A percentile compares a stretch with the other conserved stretches of the same genome.
phyloP scores from a whole-genome alignment of 2,797 vertebrate genomes.

The Lepus oiostolus region DNA sequence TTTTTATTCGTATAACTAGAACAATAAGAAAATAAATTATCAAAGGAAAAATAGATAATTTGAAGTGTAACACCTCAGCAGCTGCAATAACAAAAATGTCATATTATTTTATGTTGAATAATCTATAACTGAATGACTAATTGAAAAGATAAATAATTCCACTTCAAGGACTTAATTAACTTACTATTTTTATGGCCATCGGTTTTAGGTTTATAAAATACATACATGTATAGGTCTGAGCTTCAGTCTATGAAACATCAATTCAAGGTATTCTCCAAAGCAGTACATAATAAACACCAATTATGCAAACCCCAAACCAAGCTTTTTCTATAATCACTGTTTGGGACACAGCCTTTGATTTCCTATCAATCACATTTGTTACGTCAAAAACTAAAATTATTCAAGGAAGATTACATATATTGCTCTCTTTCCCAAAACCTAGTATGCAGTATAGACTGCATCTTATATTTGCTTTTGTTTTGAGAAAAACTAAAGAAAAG shows the following conservation, averaged over 20 bases:
- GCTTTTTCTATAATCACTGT: neutral
- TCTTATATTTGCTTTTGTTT: neutral
- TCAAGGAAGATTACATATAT: neutral
- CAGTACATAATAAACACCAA: neutral
- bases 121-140: constrained; percentile 26
- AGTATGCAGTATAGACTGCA: neutral
- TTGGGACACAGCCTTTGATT: neutral
- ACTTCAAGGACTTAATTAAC: neutral
- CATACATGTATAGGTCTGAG: neutral
- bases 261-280: neutral
- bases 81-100: neutral
- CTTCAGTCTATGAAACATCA: neutral
- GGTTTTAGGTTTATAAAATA: neutral
- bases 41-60: neutral
- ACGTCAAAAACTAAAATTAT: constrained; percentile 21
- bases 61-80: neutral
- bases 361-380: neutral
- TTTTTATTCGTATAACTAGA: neutral
- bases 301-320: neutral
- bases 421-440: neutral
- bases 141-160: neutral
- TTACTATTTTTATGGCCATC: neutral
- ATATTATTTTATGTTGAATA: neutral
- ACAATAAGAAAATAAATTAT: constrained; percentile 16
- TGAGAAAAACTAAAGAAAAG: neutral